These are phyloP conservation scores for Lophochroa leadbeateri DNA, from an alignment of 2,113 vertebrate genomes.

Conservation along the genomic window DNA sequence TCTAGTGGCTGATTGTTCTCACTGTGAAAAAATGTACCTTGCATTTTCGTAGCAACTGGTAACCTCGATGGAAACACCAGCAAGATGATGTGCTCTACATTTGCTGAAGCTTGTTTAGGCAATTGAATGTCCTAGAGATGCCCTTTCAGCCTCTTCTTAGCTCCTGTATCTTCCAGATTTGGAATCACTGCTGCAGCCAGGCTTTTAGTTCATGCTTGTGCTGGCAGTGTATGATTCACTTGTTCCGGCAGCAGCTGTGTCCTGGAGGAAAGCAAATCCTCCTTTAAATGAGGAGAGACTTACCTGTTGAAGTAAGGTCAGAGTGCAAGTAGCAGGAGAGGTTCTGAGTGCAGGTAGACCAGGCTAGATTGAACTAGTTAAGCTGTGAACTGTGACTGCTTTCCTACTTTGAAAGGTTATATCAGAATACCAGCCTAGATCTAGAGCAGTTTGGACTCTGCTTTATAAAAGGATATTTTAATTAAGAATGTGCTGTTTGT, in stretches of 20 bases:
- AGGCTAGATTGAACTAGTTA: neutral
- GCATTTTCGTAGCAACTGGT: neutral
- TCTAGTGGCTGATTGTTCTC: neutral
- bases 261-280: neutral
- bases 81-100: neutral
- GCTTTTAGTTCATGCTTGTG: neutral
- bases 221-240: neutral
- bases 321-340: neutral
- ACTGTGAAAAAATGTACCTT: neutral
- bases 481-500: neutral
- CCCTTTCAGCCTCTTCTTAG: neutral
- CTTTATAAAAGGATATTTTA: neutral
- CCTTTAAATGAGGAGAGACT: neutral
- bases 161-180: neutral
- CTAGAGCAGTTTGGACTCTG: neutral
- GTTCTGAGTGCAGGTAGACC: neutral
- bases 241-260: neutral
- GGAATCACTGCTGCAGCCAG: neutral
- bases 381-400: neutral
- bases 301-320: neutral
- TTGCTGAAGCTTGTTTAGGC: neutral
- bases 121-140: neutral
- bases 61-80: rapidly evolving
- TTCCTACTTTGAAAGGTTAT: neutral
- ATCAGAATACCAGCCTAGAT: neutral